Conservation (phyloP, 2,113 vertebrate species). For the Athene cunicularia region DNA sequence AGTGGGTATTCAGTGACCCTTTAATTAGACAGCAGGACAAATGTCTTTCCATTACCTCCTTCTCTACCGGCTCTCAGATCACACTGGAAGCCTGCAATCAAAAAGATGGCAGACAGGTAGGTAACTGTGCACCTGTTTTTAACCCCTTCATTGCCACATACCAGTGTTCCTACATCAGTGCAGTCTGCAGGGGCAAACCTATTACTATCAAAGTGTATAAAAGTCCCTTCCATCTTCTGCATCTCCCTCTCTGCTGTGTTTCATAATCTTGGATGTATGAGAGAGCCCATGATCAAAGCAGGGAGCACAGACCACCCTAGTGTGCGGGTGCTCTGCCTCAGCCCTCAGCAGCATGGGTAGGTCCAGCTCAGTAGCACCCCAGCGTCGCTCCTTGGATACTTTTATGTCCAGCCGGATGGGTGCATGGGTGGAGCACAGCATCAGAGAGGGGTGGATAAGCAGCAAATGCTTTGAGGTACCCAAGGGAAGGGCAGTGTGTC, state of each 20-base stretch:
- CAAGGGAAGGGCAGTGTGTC: background rate
- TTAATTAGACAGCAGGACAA: conserved; percentile 92
- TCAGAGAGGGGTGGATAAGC: background rate
- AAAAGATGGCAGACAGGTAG: conserved; percentile 94
- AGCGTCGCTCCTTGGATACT: accelerated
- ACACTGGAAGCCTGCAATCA: conserved; percentile 87
- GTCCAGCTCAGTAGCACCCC: background rate
- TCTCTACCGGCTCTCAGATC: conserved; percentile 87
- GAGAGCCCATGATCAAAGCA: background rate
- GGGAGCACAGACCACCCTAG: background rate
- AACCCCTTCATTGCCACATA: background rate
- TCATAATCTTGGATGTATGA: background rate
- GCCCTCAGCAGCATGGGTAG: accelerated
- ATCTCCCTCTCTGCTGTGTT: background rate
- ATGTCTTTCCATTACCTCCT: conserved; percentile 89
- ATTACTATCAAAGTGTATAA: background rate
- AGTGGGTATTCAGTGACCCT: conserved; percentile 91
- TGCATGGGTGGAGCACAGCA: background rate
- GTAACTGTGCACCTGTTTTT: conserved; percentile 57
- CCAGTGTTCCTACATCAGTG: background rate
- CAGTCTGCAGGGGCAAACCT: background rate
- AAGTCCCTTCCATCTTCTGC: background rate
- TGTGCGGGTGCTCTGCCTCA: background rate
- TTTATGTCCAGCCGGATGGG: background rate
- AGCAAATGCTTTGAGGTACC: background rate